phyloP scores from a whole-genome alignment of 2,113 vertebrate genomes.

The Pygoscelis antarcticus region DNA sequence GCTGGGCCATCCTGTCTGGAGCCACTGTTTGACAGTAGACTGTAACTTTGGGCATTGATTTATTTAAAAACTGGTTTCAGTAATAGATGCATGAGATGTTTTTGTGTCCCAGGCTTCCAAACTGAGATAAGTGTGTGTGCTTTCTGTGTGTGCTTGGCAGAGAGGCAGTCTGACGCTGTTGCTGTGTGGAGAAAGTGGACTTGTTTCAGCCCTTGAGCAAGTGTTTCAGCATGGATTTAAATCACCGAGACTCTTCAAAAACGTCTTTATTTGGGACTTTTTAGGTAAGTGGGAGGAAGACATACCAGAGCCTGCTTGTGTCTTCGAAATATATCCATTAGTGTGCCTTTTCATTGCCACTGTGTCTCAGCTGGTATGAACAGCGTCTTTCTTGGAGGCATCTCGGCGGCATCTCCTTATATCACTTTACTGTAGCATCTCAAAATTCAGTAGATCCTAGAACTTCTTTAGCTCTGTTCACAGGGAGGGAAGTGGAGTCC shows the following conservation, averaged over 20 bases:
- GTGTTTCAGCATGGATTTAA: constrained; percentile 98
- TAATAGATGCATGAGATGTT: neutral
- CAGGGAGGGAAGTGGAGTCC: neutral
- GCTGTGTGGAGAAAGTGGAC: constrained; percentile 94
- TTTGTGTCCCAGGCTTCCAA: neutral
- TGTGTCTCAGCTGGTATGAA: neutral
- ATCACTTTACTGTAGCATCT: neutral
- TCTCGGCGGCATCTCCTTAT: neutral
- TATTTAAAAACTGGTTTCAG: neutral
- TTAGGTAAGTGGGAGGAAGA: constrained; percentile 81
- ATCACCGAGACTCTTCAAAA: constrained; percentile 96
- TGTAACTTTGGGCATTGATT: neutral
- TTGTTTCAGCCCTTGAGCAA: constrained; percentile 95
- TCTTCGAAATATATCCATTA: neutral
- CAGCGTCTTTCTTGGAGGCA: neutral
- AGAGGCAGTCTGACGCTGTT: constrained; percentile 93
- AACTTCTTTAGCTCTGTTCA: neutral
- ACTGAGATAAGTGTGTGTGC: neutral
- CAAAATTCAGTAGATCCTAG: neutral
- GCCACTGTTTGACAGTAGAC: neutral
- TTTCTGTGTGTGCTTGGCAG: constrained; percentile 62
- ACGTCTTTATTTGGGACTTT: constrained; percentile 98
- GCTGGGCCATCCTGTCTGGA: neutral
- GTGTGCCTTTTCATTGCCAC: neutral
- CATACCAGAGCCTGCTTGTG: neutral